Evolutionary conservation across 2,797 vertebrate genomes (phyloP).

Genomic region (Malacoraja senta): DNA sequence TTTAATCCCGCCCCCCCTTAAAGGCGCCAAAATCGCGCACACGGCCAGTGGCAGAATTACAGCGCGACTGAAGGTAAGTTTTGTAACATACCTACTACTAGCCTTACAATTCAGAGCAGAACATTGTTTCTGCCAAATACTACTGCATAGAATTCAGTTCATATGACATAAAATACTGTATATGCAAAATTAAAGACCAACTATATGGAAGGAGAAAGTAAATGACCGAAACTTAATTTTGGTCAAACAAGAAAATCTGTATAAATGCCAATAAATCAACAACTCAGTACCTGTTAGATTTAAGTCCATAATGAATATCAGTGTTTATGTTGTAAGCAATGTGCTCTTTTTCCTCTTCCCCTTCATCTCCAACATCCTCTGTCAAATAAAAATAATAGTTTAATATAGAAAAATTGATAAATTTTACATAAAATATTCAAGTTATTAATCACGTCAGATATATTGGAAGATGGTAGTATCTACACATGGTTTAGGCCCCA

Average conservation of each 20-base stretch:
- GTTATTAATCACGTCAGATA: neutral
- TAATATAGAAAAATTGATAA: too few relatives aligned
- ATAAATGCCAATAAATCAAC: neutral
- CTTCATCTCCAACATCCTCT: constrained; percentile 98
- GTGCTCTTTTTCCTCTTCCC: constrained; percentile 92
- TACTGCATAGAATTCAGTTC: neutral
- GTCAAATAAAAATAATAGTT: constrained; percentile 42
- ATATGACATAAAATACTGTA: neutral
- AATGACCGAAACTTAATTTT: neutral
- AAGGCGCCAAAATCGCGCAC: too few relatives aligned
- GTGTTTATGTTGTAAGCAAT: constrained; percentile 89
- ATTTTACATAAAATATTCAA: neutral
- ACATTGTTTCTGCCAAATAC: neutral
- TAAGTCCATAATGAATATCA: constrained; percentile 95
- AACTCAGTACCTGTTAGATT: constrained; percentile 84
- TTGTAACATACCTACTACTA: too few relatives aligned
- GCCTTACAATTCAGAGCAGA: neutral
- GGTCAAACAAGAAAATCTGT: neutral
- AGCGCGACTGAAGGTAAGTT: too few relatives aligned
- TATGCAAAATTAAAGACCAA: neutral
- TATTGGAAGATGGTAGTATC: too few relatives aligned
- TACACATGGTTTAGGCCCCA: neutral
- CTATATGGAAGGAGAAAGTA: neutral
- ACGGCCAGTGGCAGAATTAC: too few relatives aligned
- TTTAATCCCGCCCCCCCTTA: too few relatives aligned